These are phyloP conservation scores for Epicampocera succincta DNA, from an alignment of 2,888 invertebrate genomes.

Conservation along the genomic window DNA sequence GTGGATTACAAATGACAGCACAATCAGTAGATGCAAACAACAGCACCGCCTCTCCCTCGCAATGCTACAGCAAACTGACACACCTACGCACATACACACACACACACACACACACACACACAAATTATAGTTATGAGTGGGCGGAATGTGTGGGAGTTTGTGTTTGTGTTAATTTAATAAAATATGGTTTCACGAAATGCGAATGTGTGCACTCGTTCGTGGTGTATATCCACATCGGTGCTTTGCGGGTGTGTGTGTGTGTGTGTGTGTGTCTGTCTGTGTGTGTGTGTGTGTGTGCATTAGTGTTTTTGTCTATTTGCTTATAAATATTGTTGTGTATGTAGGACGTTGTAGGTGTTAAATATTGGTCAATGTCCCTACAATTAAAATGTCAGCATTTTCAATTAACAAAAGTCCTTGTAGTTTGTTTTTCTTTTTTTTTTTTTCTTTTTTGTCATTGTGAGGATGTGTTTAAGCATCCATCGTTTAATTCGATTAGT, in stretches of 20 bases:
- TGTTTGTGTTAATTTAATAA: constrained; percentile 31
- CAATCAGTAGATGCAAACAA: constrained; percentile 24
- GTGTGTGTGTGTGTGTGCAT: constrained; percentile 1
- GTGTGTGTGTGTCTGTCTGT: too few relatives aligned
- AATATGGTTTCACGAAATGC: background rate
- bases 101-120: background rate
- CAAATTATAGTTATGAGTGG: background rate
- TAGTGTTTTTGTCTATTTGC: too few relatives aligned
- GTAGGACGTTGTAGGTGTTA: constrained; percentile 50
- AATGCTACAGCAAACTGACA: too few relatives aligned
- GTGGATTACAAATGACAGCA: constrained; percentile 60
- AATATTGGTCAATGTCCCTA: constrained; percentile 60
- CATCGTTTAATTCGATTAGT: constrained; percentile 1
- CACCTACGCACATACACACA: background rate
- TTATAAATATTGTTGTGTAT: constrained; percentile 7
- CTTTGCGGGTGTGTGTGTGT: background rate
- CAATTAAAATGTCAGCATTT: constrained; percentile 64
- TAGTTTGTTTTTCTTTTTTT: background rate
- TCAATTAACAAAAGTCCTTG: constrained; percentile 56
- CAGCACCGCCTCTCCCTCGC: constrained; percentile 9
- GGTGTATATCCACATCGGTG: too few relatives aligned
- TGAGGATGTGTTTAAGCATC: background rate
- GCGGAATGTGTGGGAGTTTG: constrained; percentile 22
- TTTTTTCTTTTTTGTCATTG: background rate
- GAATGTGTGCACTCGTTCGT: too few relatives aligned